These are phyloP conservation scores for Crambe crambe DNA, from an alignment of 37 sponge, comb jelly and placozoan species.

Conservation along the genomic window DNA sequence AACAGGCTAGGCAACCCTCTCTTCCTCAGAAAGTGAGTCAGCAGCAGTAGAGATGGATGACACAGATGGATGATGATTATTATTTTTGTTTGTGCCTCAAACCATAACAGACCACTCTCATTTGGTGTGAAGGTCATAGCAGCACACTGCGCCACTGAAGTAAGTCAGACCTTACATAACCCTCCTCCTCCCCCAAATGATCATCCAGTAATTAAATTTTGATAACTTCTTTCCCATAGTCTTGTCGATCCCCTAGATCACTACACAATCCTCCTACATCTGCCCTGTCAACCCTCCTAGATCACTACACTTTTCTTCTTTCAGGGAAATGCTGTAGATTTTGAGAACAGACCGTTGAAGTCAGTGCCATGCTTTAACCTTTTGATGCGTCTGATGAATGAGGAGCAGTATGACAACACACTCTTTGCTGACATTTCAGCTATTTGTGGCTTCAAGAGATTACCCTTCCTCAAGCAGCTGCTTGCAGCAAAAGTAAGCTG, in stretches of 20 bases:
- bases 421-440: slow-evolving; percentile 93
- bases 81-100: no score
- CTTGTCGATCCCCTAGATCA: no score
- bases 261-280: no score
- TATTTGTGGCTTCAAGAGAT: slow-evolving; percentile 65
- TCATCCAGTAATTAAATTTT: no score
- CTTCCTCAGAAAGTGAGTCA: slow-evolving; percentile 54
- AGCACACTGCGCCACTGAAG: slow-evolving; percentile 91
- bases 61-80: neutral
- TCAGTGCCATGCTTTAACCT: slow-evolving; percentile 60
- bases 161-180: slow-evolving; percentile 7
- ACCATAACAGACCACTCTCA: slow-evolving; percentile 71
- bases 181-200: no score
- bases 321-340: slow-evolving; percentile 61
- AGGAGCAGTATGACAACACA: slow-evolving; percentile 36
- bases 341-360: slow-evolving; percentile 23
- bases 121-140: slow-evolving; percentile 87
- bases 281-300: no score
- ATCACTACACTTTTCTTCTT: neutral
- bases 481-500: slow-evolving; percentile 56
- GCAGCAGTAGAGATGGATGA: neutral
- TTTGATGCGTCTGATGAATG: slow-evolving; percentile 75
- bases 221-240: no score
- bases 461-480: slow-evolving; percentile 54
- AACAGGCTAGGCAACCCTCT: slow-evolving; percentile 89